Evolutionary conservation across 2,797 vertebrate species (phyloP).

Genomic region (Hylomyscus alleni): DNA sequence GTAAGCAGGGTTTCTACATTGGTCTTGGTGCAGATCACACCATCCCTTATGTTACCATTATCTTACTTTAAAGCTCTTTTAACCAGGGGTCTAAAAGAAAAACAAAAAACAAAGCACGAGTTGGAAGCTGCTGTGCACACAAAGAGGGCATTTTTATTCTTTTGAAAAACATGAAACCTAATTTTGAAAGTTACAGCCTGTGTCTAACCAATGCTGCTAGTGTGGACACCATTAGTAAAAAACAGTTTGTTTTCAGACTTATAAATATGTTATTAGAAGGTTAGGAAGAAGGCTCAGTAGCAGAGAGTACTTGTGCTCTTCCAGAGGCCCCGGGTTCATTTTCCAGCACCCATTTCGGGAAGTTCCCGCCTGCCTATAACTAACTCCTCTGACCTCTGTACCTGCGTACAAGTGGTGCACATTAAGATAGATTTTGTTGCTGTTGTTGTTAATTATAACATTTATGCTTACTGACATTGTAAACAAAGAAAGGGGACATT

Average conservation of each 20-base stretch:
- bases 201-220: neutral
- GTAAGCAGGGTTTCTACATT: neutral
- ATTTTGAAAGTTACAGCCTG: neutral
- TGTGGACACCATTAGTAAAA: neutral
- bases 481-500: neutral
- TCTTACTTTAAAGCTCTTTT: slow-evolving; percentile 31
- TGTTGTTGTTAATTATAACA: neutral
- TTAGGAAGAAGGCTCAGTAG: neutral
- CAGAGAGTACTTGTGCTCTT: neutral
- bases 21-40: neutral
- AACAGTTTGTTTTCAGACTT: neutral
- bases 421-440: neutral
- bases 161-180: neutral
- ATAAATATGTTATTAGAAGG: neutral
- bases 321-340: too few relatives aligned
- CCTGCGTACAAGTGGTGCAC: neutral
- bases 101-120: neutral
- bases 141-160: neutral
- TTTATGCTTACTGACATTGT: neutral
- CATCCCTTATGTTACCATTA: neutral
- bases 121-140: too few relatives aligned
- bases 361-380: neutral
- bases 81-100: neutral
- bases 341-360: neutral
- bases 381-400: neutral